These are phyloP conservation scores for Ictalurus furcatus DNA, from an alignment of 2,113 vertebrate genomes.

Conservation along the genomic window DNA sequence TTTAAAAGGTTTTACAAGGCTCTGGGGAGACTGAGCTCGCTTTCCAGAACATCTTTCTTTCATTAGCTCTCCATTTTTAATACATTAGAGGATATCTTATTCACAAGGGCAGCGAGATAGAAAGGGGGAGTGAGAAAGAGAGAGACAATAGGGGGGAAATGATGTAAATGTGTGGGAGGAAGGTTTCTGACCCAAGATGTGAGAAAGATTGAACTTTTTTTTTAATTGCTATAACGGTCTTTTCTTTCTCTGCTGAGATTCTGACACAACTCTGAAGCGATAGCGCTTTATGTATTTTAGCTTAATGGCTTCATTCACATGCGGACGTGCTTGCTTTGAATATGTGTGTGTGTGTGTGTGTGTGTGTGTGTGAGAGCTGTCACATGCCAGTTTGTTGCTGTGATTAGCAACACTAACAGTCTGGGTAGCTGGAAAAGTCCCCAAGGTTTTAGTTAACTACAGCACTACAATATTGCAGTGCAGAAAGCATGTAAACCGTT, in stretches of 20 bases:
- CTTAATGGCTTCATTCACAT: conserved; percentile 14
- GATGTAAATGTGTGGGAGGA: conserved; percentile 30
- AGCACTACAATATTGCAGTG: conserved; percentile 8
- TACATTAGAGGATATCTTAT: conserved; percentile 50
- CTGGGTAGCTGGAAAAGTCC: conserved; percentile 8
- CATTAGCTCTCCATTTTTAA: conserved; percentile 44
- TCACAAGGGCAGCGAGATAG: conserved; percentile 40
- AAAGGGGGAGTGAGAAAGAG: neutral
- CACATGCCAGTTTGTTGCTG: neutral
- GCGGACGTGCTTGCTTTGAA: neutral
- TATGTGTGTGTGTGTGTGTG: neutral
- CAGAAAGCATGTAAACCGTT: neutral
- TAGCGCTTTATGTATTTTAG: neutral
- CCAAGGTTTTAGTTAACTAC: conserved; percentile 30
- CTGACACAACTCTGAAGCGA: neutral
- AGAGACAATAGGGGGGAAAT: neutral
- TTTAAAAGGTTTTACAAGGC: conserved; percentile 23
- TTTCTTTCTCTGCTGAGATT: conserved; percentile 19
- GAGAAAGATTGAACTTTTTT: conserved; percentile 2
- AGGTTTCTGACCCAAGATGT: conserved; percentile 4
- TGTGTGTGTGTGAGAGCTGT: neutral
- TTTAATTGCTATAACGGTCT: conserved; percentile 10
- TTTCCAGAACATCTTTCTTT: conserved; percentile 46
- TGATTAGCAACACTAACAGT: neutral
- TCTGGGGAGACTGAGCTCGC: conserved; percentile 28